Evolutionary conservation across 1,140 invertebrate genomes (phyloP).

Genomic region (Chironomus striatipennis): DNA sequence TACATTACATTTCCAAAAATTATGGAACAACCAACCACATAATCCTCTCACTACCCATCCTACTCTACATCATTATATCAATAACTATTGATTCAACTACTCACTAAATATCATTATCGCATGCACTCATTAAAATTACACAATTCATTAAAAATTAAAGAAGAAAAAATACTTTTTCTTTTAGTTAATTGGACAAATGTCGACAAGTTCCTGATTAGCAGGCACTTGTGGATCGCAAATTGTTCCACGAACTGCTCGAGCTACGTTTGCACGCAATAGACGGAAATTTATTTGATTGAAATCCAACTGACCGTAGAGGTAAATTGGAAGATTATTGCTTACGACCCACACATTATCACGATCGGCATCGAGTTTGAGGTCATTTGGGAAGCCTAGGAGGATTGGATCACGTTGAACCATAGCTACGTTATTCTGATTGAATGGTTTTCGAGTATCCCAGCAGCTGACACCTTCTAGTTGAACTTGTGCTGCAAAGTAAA

Average conservation of each 20-base stretch:
- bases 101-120: no score
- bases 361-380: slow-evolving; percentile 63
- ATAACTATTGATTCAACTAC: no score
- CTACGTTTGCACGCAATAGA: slow-evolving; percentile 52
- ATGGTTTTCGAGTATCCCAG: slow-evolving; percentile 66
- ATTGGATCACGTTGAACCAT: slow-evolving; percentile 49
- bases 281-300: slow-evolving; percentile 60
- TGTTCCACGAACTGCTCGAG: slow-evolving; percentile 51
- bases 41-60: no score
- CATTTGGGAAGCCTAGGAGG: slow-evolving; percentile 66
- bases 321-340: slow-evolving; percentile 63
- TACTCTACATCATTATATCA: no score
- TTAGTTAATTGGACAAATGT: slow-evolving; percentile 10
- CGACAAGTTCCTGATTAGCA: not conserved
- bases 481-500: slow-evolving; percentile 71
- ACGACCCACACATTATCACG: slow-evolving; percentile 62
- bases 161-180: no score
- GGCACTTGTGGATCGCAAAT: slow-evolving; percentile 53
- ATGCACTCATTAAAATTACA: no score
- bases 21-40: no score
- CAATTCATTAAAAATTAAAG: no score
- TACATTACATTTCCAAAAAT: no score
- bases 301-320: slow-evolving; percentile 57
- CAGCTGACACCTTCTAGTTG: slow-evolving; percentile 63
- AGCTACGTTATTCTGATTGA: slow-evolving; percentile 51